Evolutionary conservation across 2,888 invertebrate species (phyloP).

Genomic region (Luffia ferchaultella): DNA sequence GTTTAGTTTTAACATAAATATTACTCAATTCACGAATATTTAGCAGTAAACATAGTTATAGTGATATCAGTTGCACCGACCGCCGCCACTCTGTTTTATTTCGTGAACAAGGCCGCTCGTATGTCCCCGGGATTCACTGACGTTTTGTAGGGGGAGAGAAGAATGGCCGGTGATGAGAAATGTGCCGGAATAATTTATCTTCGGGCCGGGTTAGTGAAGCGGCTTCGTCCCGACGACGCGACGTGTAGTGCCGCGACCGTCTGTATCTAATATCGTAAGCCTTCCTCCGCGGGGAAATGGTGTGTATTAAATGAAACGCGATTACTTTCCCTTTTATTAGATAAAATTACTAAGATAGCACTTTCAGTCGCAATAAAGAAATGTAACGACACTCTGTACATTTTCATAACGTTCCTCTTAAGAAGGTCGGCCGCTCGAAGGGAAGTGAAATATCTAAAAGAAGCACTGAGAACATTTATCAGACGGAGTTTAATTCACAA

Average conservation of each 20-base stretch:
- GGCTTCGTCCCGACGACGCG: constrained; percentile 20
- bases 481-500: not conserved
- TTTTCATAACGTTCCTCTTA: not conserved
- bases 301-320: not conserved
- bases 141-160: constrained; percentile 48
- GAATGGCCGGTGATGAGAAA: constrained; percentile 54
- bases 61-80: too few relatives aligned
- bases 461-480: too few relatives aligned
- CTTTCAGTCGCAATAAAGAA: not conserved
- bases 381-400: not conserved
- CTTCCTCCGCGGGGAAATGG: not conserved
- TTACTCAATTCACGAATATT: too few relatives aligned
- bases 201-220: constrained; percentile 46
- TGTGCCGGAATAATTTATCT: constrained; percentile 57
- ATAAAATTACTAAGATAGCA: not conserved
- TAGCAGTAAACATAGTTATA: too few relatives aligned
- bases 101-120: constrained; percentile 43
- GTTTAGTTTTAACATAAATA: too few relatives aligned
- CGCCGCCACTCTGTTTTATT: too few relatives aligned
- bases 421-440: not conserved
- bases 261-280: not conserved
- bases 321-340: not conserved
- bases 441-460: not conserved
- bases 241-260: not conserved
- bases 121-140: constrained; percentile 45